Base-by-base conservation (phyloP, 2,888 invertebrate species). In the Omphaloscelis lunosa region DNA sequence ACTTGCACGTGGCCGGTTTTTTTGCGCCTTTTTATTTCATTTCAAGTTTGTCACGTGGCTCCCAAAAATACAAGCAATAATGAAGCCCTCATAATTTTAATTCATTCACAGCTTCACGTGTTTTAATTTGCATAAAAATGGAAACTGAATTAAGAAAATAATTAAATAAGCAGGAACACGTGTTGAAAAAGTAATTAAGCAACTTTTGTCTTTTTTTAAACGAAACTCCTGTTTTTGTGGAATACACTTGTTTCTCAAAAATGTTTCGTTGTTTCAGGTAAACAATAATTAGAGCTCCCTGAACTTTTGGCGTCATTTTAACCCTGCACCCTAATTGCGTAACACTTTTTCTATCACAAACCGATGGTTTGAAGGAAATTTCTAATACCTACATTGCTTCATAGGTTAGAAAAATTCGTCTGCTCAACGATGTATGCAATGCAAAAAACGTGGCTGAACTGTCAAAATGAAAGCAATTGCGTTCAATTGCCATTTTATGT, bases 181-280 rank as follows among this genome's bases (percentile, higher is more conserved):
- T 63, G 76, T 75, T 63, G 61, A 45, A 76, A 82, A 82, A 63
- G 51, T 82, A 79, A 82, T 82, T 67, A 68, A 58, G 34, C 12
- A 29, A 51, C 67, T 75, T 68, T 75, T 68, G 48, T 58, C 17
- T 56, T 82, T 58, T 75, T 34, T 20, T 11, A 17, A 66, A 48
- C 53, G 39, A n/a, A 74, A 41, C 2, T 56, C 17, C 15, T 29
- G 53, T 61, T 73, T 80, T n/a, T 66, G 61, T 41, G 5, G n/a
- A 2, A 39, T 29, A 48, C 81, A 56, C 48, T 75, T 75, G 66
- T 6, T 15, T 29, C 7, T 29, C 20, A 62, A 34, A 41, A 79
- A 73, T 53, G n/a, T 66, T 51, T 27, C n/a, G 56, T 51, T 51
- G 79, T 51, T 59, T 58, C 5, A 7, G 20, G 39, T 9, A n/a